phyloP scores from a whole-genome alignment of 2,113 vertebrate genomes.

The Rutilus rutilus region DNA sequence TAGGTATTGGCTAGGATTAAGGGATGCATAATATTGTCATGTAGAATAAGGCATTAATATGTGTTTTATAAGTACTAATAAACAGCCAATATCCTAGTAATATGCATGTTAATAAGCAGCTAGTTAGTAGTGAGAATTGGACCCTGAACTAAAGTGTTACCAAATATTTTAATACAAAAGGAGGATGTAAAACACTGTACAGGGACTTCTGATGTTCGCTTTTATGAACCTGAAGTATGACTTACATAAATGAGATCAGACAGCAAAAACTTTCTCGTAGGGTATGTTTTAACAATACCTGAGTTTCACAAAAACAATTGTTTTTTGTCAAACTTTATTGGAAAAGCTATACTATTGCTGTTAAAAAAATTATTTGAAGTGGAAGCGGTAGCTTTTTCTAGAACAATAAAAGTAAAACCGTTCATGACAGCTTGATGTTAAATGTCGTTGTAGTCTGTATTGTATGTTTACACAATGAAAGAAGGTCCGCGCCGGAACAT shows the following conservation, averaged over 20 bases:
- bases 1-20: no score
- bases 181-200: no score
- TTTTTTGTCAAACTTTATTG: not conserved
- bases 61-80: no score
- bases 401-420: not conserved
- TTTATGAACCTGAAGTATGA: not conserved
- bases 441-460: constrained; percentile 4
- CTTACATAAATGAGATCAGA: not conserved
- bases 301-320: not conserved
- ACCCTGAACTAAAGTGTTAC: no score
- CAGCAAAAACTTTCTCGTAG: not conserved
- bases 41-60: no score
- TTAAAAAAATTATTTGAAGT: not conserved
- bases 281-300: not conserved
- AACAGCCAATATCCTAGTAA: no score
- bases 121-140: no score
- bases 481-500: not conserved
- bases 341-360: not conserved
- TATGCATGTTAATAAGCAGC: no score
- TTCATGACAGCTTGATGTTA: constrained; percentile 5
- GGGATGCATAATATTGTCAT: no score
- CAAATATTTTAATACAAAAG: no score
- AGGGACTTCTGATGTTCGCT: no score
- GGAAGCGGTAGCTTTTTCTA: not conserved
- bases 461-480: constrained; percentile 27